These are phyloP conservation scores for Eurystomus glaucurus DNA, from an alignment of 2,797 vertebrate genomes.

Conservation along the genomic window DNA sequence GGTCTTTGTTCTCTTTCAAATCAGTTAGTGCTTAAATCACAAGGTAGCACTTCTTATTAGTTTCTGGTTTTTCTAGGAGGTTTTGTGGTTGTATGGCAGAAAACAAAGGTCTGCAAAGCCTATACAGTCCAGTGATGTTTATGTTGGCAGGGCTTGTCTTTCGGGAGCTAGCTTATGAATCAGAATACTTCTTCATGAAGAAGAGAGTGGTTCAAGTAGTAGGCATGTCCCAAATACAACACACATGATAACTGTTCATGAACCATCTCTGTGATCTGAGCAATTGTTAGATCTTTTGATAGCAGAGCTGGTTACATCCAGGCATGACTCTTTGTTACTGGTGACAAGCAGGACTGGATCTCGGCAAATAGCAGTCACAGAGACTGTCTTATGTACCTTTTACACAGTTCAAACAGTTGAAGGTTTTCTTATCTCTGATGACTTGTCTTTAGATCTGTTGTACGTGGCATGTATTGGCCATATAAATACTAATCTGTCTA, in stretches of 20 bases:
- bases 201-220: not conserved
- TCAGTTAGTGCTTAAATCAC: not conserved
- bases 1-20: not conserved
- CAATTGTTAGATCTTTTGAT: not conserved
- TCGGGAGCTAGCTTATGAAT: not conserved
- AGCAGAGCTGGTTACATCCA: not conserved
- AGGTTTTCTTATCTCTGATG: not conserved
- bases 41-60: not conserved
- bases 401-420: not conserved
- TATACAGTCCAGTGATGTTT: not conserved
- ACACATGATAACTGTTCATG: not conserved
- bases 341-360: not conserved
- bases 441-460: not conserved
- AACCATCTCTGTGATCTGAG: not conserved
- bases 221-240: not conserved
- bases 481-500: not conserved
- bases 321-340: not conserved
- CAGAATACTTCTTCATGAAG: not conserved
- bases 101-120: rapidly evolving
- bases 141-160: not conserved
- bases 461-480: not conserved
- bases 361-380: not conserved
- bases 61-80: not conserved
- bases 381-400: not conserved
- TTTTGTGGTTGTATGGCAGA: not conserved